These are phyloP conservation scores for Octopus sinensis DNA, from an alignment of 1,140 invertebrate species.

Conservation along the genomic window DNA sequence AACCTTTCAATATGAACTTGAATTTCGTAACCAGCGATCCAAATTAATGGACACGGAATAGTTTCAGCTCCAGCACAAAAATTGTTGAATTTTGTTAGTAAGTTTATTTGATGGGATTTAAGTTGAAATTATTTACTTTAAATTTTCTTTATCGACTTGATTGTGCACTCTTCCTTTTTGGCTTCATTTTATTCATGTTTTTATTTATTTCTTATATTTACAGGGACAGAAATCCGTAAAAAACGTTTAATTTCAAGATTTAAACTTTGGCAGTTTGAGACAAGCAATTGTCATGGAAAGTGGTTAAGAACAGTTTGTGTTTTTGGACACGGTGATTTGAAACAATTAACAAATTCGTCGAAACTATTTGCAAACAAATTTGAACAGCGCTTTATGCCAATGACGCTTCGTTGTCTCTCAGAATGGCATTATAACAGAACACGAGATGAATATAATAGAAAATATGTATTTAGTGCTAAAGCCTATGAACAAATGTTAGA, in stretches of 20 bases:
- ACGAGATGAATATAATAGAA: neutral
- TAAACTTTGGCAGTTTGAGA: constrained; percentile 23
- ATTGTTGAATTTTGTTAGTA: no score
- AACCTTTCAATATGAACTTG: no score
- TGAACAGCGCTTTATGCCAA: constrained; percentile 18
- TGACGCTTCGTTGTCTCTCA: constrained; percentile 28
- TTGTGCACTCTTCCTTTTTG: no score
- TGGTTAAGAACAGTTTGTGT: constrained; percentile 30
- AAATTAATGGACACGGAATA: no score
- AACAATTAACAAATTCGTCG: constrained; percentile 15
- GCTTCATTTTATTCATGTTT: no score
- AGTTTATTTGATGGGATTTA: no score
- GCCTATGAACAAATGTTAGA: neutral
- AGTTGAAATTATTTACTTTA: no score
- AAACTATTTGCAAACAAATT: constrained; percentile 37
- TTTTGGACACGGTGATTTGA: constrained; percentile 29
- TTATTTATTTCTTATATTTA: no score
- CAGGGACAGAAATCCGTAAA: constrained; percentile 10
- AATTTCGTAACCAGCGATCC: no score
- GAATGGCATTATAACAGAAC: constrained; percentile 26
- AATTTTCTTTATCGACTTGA: no score
- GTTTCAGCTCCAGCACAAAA: no score
- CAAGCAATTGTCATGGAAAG: constrained; percentile 16
- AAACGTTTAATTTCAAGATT: constrained; percentile 20
- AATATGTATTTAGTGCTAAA: neutral